Base-by-base conservation (phyloP, 23 tunicate genomes). In the Phallusia fumigata region DNA sequence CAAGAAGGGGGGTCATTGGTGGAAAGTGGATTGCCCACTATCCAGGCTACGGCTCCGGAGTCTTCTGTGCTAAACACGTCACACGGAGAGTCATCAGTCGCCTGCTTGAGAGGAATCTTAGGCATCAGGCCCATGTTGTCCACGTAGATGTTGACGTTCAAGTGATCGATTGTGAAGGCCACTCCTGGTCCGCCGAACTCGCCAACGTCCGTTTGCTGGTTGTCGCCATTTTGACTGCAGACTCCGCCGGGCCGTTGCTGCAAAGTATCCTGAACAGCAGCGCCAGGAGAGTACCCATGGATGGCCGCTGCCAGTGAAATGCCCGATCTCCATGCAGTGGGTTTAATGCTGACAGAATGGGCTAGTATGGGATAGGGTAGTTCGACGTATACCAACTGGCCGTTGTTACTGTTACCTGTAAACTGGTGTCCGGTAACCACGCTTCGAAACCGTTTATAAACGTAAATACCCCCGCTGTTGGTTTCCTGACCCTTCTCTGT, bases 291-390 rank as follows among this genome's bases (percentile, higher is more conserved):
- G 51, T 80, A 80, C 5, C 83, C 83, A 80, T 80, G 83, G 22
- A 53, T 52, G 10, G 74, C 74, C 45, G 83, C 83, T 0, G 83
- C 83, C n/a, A 80, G 45, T 28, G 40, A 18, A 18, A 80, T 80
- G 24, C 32, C 33, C 31, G 65, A 50, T 0, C 75, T 26, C 83
- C 83, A 80, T 11, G 35, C 44, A 6, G 64, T 53, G 19, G 83
- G 83, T 35, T 80, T 80, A 53, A 80, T 80, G 32, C 65, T 53
- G 32, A 80, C 45, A 32, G 45, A 32, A 35, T 30, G 50, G 24
- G 83, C 83, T 0, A 80, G 83, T 19, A 80, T 80, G 35, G 83
- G 83, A 53, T 53, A 80, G 8, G 83, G 83, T 21, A 80, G 44
- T 13, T 58, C 16, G 28, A 21, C 28, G 83, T 52, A 80, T 18